These are phyloP conservation scores for Chionoecetes opilio DNA, from an alignment of 1,140 invertebrate species.

Conservation along the genomic window DNA sequence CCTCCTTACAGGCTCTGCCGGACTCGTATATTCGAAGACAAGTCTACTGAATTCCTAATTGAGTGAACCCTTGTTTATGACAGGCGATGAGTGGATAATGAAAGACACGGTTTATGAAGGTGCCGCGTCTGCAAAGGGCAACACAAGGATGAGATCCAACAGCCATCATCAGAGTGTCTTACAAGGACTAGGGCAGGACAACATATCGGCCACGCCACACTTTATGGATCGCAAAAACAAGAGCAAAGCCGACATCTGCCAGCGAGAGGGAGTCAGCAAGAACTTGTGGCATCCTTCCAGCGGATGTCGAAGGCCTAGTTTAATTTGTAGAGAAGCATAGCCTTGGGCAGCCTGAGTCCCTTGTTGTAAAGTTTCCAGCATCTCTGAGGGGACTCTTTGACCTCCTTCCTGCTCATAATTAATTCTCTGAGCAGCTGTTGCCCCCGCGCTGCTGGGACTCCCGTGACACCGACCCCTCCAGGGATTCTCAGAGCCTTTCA, in stretches of 20 bases:
- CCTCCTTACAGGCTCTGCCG: background rate
- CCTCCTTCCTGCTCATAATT: slow-evolving; percentile 62
- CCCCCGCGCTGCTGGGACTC: slow-evolving; percentile 35
- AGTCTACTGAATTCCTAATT: slow-evolving; percentile 4
- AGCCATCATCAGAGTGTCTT: background rate
- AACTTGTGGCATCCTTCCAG: slow-evolving; percentile 36
- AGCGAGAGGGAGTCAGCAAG: slow-evolving; percentile 38
- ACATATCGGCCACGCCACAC: background rate
- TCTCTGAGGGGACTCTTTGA: slow-evolving; percentile 53
- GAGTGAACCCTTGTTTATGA: background rate
- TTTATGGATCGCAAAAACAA: background rate
- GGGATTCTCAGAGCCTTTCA: slow-evolving; percentile 65
- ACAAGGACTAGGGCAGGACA: background rate
- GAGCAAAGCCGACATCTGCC: background rate
- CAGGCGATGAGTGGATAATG: slow-evolving; percentile 12
- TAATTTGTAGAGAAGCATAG: slow-evolving; percentile 25
- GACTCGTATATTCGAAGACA: background rate
- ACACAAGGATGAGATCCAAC: background rate
- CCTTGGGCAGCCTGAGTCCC: slow-evolving; percentile 40
- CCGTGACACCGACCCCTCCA: slow-evolving; percentile 45
- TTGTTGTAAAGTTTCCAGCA: slow-evolving; percentile 65
- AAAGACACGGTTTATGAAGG: background rate
- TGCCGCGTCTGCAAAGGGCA: background rate
- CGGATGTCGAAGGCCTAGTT: slow-evolving; percentile 35
- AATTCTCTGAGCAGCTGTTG: slow-evolving; percentile 65